phyloP scores from a whole-genome alignment of 2,888 invertebrate genomes.

The Ypsolopha scabrella region DNA sequence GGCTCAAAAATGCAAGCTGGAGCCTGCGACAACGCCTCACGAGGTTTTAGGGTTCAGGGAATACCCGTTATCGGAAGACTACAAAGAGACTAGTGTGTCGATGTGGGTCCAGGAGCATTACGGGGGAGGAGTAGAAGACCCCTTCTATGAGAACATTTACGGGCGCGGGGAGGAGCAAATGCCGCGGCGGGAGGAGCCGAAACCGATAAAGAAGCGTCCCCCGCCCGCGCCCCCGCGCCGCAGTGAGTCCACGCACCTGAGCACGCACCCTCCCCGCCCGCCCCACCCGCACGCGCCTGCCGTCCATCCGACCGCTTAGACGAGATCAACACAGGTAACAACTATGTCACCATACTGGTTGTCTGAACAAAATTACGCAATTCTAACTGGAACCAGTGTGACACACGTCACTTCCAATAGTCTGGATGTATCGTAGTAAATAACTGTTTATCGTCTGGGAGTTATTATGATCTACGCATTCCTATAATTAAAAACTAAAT shows the following conservation, averaged over 20 bases:
- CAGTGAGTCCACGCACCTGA: conserved; percentile 88
- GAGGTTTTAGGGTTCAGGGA: conserved; percentile 92
- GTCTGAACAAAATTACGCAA: too few species aligned
- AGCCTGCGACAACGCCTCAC: conserved; percentile 89
- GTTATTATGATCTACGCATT: background rate
- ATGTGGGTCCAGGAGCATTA: conserved; percentile 94
- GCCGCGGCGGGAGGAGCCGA: conserved; percentile 40
- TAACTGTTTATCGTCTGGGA: background rate
- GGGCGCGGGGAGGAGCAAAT: conserved; percentile 26
- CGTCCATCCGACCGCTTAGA: background rate
- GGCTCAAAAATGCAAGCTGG: conserved; percentile 91
- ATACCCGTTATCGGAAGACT: conserved; percentile 78
- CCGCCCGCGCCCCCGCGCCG: conserved; percentile 93
- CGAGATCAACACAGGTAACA: too few species aligned
- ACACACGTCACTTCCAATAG: too few species aligned
- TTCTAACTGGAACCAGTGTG: too few species aligned
- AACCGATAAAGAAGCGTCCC: conserved; percentile 76
- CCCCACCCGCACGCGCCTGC: conserved; percentile 9
- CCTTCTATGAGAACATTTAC: conserved; percentile 79
- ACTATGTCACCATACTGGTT: too few species aligned
- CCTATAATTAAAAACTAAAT: background rate
- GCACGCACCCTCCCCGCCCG: conserved; percentile 21
- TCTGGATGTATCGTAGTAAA: too few species aligned
- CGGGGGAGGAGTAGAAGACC: conserved; percentile 68
- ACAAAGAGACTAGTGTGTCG: conserved; percentile 85